Conservation (phyloP, 2,113 vertebrate genomes). For the Scomber scombrus region DNA sequence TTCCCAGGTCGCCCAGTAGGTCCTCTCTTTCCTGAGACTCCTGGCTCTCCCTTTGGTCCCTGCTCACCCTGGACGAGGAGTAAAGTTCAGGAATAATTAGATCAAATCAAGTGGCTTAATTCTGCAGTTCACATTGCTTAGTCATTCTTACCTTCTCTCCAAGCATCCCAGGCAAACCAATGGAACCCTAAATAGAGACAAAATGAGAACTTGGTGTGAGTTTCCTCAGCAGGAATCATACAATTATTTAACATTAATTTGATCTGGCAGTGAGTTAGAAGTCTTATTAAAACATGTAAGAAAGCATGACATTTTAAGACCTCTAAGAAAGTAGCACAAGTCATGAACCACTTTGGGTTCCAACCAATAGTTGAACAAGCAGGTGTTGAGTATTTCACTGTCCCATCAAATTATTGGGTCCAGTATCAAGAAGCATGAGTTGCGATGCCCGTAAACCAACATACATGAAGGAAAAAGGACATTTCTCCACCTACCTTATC, state of each 20-base stretch:
- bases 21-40: slow-evolving; percentile 77
- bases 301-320: not conserved
- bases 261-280: slow-evolving; percentile 1
- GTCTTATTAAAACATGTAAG: not conserved
- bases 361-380: slow-evolving; percentile 7
- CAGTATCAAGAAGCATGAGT: not conserved
- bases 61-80: slow-evolving; percentile 70
- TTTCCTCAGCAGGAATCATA: slow-evolving; percentile 7
- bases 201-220: slow-evolving; percentile 5
- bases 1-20: slow-evolving; percentile 80
- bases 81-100: not conserved
- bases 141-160: slow-evolving; percentile 75
- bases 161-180: slow-evolving; percentile 79
- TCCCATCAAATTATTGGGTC: not conserved
- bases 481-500: slow-evolving; percentile 69
- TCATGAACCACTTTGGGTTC: not conserved
- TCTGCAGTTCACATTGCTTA: not conserved
- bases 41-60: slow-evolving; percentile 76
- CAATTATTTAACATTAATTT: slow-evolving; percentile 12
- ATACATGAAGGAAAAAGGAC: not conserved
- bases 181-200: slow-evolving; percentile 64
- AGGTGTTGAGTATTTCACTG: not conserved
- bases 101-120: not conserved
- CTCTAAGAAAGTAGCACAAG: not conserved
- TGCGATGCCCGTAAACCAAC: not conserved